Base-by-base conservation (phyloP, 1,140 invertebrate species). In the Drosophila ogumai region DNA sequence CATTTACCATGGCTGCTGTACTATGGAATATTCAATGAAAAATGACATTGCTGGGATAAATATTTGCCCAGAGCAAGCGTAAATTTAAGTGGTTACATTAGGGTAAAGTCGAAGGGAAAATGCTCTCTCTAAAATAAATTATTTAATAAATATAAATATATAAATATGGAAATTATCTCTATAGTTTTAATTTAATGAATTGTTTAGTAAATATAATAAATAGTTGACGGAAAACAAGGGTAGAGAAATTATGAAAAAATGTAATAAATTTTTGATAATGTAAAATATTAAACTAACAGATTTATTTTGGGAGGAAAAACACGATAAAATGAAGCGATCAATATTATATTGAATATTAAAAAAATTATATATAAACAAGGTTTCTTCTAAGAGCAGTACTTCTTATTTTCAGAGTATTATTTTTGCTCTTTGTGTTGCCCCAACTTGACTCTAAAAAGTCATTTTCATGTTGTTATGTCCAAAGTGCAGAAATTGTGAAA, bases 401-500 rank as follows among this genome's bases (percentile, higher is more conserved):
- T 19, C 6, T 19, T 12, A 7, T 34, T 52, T 19, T 25, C 2
- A 64, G 31, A 15, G 43, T 65, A 50, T 25, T 15, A 28, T 17
- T 22, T 22, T 34, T 22, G 3, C 34, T 25, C 28, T 12, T 47
- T 47, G 46, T 47, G 1, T 47, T 13, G 4, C n/a, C 32, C 15
- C 10, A 74, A 49, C 31, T 46, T 44, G 43, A 36, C 34, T 38
- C 46, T 82, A 43, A 67, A 86, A 86, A 86, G 79, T 79, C 68
- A 78, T 82, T 86, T 86, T 63, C 68, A 69, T 78, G 47, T 77
- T 77, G 59, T 81, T 72, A 47, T 61, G 60, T 46, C 68, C 57
- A 75, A 69, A 80, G 73, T 75, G 71, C 72, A 67, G 38, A 75
- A 75, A 63, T 41, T 74, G 40, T 74, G 82, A 75, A 81, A 86